Percentiles rank a stretch among this genome's conserved stretches.
Evolutionary conservation across 1,140 invertebrate species (phyloP).

Genomic region (Reticulitermes speratus): DNA sequence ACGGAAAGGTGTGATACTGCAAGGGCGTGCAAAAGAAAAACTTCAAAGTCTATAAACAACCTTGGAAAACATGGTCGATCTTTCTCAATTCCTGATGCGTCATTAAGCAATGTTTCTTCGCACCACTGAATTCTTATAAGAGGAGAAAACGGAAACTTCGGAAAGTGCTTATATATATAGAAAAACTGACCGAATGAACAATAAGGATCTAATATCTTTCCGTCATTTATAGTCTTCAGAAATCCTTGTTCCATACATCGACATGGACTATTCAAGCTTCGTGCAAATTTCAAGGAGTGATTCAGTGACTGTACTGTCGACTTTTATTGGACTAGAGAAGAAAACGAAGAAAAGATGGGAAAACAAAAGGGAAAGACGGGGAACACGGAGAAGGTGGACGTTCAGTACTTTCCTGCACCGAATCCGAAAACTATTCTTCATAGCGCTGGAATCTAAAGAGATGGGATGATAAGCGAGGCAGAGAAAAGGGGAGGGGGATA

Average conservation of each 20-base stretch:
- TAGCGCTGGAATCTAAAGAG: not conserved
- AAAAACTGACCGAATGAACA: not conserved
- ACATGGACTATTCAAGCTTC: not conserved
- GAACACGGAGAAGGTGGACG: constrained; percentile 1
- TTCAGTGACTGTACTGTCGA: not conserved
- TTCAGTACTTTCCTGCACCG: not conserved
- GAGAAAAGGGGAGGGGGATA: no score
- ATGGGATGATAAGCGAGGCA: not conserved
- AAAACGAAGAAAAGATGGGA: not conserved
- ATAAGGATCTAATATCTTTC: not conserved
- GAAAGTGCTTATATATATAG: not conserved
- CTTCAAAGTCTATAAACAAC: not conserved
- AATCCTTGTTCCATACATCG: not conserved
- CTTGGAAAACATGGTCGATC: not conserved
- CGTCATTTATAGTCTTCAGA: no score
- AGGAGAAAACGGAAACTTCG: not conserved
- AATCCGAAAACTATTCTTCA: not conserved
- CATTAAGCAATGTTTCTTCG: constrained; percentile 6
- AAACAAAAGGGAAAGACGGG: not conserved
- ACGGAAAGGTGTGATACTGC: no score
- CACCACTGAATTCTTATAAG: not conserved
- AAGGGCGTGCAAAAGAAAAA: no score
- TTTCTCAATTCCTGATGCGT: not conserved
- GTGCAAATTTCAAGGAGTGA: not conserved
- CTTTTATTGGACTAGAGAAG: not conserved